Base-by-base conservation (phyloP, 2,888 invertebrate genomes). In the Mesoligia furuncula region DNA sequence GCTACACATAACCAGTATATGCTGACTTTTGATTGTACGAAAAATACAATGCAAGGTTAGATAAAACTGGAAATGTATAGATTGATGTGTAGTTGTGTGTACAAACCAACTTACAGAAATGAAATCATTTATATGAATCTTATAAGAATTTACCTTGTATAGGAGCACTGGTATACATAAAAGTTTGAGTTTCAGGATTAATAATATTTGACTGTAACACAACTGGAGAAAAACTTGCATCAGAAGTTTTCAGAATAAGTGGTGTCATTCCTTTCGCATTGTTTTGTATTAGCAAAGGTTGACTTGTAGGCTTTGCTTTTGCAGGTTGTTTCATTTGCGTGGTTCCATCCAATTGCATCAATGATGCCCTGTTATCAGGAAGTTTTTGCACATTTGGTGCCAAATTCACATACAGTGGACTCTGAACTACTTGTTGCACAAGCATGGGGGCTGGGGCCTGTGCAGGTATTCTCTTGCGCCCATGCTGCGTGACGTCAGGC, bases 131-230 rank as follows among this genome's bases (percentile, higher is more conserved):
- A 17, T 9, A 54, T 39, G 24, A 69, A 62, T 73, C 48, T 31
- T 67, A 54, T 51, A 2, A n/a, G 8, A 68, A 76, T 76, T 89
- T 93, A 96, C 96, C 95, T 93, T 96, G 96, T 51, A 96, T 87
- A 64, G 97, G 95, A 61, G 96, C 94, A 91, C 91, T 96, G 5
- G 97, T 95, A 79, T 97, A 97, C 95, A 97, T 94, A 70, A 97
- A 89, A n/a, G 97, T 96, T 87, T 95, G 96, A 42, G 95, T 92
- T 73, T 95, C 97, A 20, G 97, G 92, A 90, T 96, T 97, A 20
- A 97, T 95, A 77, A 97, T 93, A 93, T 97, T 98, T 6, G 98
- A 97, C 91, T 98, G 98, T 72, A 98, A 94, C 72, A 98, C 96
- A 62, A 98, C 97, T 88, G 98, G 97, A 69, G 96, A 95, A 83